Conservation (phyloP, 2,797 vertebrate species). For the Ctenopoma multispine region DNA sequence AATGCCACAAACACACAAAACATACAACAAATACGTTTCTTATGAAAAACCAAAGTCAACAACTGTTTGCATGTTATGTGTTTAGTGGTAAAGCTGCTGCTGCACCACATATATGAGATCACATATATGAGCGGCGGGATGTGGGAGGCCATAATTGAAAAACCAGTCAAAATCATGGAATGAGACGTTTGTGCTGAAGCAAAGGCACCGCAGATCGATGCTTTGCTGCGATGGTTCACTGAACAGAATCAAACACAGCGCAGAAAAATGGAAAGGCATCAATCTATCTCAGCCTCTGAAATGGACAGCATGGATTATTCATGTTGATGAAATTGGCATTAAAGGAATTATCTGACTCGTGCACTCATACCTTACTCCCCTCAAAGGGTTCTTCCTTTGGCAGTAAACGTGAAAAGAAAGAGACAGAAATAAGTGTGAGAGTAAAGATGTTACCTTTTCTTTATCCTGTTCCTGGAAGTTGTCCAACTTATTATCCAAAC, state of each 20-base stretch:
- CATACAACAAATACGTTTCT: constrained; percentile 23
- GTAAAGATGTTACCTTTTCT: constrained; percentile 61
- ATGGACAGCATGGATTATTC: constrained; percentile 69
- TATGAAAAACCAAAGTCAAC: constrained; percentile 22
- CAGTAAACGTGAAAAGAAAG: constrained; percentile 69
- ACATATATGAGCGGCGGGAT: constrained; percentile 13
- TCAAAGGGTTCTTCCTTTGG: constrained; percentile 88
- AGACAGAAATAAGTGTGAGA: constrained; percentile 72
- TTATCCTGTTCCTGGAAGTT: constrained; percentile 43
- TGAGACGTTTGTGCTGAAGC: constrained; percentile 67
- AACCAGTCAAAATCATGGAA: constrained; percentile 56
- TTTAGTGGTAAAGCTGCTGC: constrained; percentile 19
- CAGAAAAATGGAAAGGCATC: constrained; percentile 69
- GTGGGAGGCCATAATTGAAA: constrained; percentile 43
- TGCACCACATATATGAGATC: constrained; percentile 28
- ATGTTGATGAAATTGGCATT: constrained; percentile 65
- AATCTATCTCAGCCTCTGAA: constrained; percentile 51
- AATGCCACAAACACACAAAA: constrained; percentile 34
- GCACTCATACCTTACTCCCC: constrained; percentile 85
- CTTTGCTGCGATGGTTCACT: constrained; percentile 48
- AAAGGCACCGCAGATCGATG: constrained; percentile 64
- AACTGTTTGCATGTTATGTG: constrained; percentile 32
- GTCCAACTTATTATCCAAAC: constrained; percentile 61
- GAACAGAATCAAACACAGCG: constrained; percentile 64
- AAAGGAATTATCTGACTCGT: constrained; percentile 58